Conservation (phyloP, 2,113 vertebrate genomes). For the Poecilia latipinna region DNA sequence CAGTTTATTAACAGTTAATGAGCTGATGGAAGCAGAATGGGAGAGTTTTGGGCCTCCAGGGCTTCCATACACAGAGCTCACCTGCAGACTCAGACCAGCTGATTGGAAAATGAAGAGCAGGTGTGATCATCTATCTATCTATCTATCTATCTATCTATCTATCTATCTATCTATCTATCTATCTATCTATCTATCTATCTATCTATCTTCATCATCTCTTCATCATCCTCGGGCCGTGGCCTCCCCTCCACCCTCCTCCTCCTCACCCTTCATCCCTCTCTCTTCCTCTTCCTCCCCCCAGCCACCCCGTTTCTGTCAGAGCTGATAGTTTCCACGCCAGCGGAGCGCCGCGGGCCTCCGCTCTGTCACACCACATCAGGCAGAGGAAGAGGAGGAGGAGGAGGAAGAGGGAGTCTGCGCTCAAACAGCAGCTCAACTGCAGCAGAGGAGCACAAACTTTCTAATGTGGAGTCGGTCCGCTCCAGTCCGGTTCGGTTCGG, state of each 20-base stretch:
- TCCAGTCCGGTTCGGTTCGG: not conserved
- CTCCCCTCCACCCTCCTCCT: constrained; percentile 31
- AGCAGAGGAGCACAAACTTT: constrained; percentile 53
- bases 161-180: constrained; percentile 10
- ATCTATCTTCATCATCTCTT: constrained; percentile 64
- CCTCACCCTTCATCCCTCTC: constrained; percentile 34
- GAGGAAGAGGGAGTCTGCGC: constrained; percentile 61
- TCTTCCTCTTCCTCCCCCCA: constrained; percentile 42
- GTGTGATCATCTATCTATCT: constrained; percentile 1
- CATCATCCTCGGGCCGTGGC: constrained; percentile 73
- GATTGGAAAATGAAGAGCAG: no score
- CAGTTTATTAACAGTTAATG: no score
- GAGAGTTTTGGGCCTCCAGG: not conserved
- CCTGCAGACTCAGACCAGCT: no score
- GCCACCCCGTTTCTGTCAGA: constrained; percentile 81
- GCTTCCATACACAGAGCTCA: not conserved
- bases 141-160: not conserved
- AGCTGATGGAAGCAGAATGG: not conserved
- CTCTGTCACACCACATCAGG: constrained; percentile 83
- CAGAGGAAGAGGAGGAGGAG: constrained; percentile 61
- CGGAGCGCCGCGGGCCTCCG: constrained; percentile 78
- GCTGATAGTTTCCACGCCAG: constrained; percentile 84
- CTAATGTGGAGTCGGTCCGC: constrained; percentile 44
- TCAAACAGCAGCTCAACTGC: constrained; percentile 17
- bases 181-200: constrained; percentile 10